Evolutionary conservation across 2,888 invertebrate species (phyloP), one percentile per base, ranked within the genome.

Genomic region (Athalia rosae): DNA sequence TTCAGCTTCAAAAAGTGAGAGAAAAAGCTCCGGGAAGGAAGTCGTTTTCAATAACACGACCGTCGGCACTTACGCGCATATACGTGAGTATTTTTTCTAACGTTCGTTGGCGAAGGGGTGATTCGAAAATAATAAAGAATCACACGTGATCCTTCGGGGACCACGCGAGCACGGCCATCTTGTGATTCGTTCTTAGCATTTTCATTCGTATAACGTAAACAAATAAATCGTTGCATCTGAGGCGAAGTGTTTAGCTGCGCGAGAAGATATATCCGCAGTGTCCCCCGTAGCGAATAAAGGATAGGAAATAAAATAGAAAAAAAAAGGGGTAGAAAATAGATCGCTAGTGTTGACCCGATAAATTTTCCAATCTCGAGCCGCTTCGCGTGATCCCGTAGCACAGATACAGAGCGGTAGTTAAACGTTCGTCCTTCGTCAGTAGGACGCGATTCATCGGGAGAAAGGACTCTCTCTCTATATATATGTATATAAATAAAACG

Each of bases 31-130:
- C 15, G 48, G 15, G 64, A 7, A 50, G 53, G 67, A 67, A 67
- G 67, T 67, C 67, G 67, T 67, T 67, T 67, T 67, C 67, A 67
- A 67, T 67, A 67, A 67, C 67, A 67, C 48, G 67, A 67, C 50
- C 67, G 67, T 67, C 67, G 53, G 50, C 53, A 67, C 53, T 53
- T 48, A 67, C 7, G 11, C 53, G n/a, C 53, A n/a, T 6, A 53
- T 2, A 2, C n/a, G n/a, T n/a, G n/a, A n/a, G n/a, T 2, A 28
- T 28, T 28, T 64, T n/a, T 50, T 50, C 11, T 11, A 13, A 8
- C 53, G 13, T 48, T 53, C 13, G 11, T 1, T 67, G 28, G 50
- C n/a, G 41, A 53, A 50, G 7, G 5, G 11, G 53, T n/a, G 13
- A 67, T 6, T 3, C 43, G 41, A 53, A 45, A 63, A 63, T n/a